Evolutionary conservation across 2,888 invertebrate species (phyloP).

Genomic region (Nysson spinosus): DNA sequence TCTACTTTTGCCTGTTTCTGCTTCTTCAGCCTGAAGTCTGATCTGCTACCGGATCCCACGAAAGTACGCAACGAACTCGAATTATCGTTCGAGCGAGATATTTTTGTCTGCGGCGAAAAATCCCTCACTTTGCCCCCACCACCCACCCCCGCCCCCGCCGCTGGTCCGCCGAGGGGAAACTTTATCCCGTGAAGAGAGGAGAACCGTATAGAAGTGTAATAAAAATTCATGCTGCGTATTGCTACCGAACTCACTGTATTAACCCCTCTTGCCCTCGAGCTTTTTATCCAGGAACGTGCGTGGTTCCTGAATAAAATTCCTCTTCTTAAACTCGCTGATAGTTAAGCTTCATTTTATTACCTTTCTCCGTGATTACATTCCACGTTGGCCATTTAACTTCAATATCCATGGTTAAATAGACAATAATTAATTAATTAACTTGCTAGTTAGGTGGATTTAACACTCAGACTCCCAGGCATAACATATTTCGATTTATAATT

Average conservation of each 20-base stretch:
- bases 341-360: conserved; percentile 18
- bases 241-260: conserved; percentile 32
- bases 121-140: neutral
- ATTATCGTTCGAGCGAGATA: conserved; percentile 52
- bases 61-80: conserved; percentile 40
- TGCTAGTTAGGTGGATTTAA: too few species aligned
- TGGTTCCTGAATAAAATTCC: conserved; percentile 27
- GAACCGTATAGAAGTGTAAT: conserved; percentile 46
- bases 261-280: conserved; percentile 24
- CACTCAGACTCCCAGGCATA: too few species aligned
- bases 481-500: too few species aligned
- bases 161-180: neutral
- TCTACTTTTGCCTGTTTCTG: too few species aligned
- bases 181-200: conserved; percentile 17
- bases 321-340: conserved; percentile 8
- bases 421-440: too few species aligned
- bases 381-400: too few species aligned
- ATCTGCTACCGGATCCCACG: conserved; percentile 18
- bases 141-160: neutral
- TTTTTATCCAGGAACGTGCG: conserved; percentile 15
- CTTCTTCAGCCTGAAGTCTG: neutral
- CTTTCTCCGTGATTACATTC: too few species aligned
- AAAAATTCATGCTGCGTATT: conserved; percentile 49
- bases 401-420: too few species aligned
- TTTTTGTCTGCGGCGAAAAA: conserved; percentile 40